Base-by-base conservation (phyloP, 2,888 invertebrate species). In the Cantharis lateralis region DNA sequence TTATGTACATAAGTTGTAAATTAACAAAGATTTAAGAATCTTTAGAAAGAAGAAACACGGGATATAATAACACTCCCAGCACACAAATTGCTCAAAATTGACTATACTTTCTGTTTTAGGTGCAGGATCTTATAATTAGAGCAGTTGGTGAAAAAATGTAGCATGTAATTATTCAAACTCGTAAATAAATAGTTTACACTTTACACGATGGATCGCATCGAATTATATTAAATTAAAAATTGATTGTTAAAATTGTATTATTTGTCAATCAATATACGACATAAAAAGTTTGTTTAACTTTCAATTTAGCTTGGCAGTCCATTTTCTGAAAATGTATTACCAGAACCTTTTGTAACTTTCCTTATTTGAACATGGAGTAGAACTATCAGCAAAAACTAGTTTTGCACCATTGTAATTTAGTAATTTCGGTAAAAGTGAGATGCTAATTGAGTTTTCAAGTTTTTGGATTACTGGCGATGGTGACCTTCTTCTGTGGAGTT, bases 41-140 rank as follows among this genome's bases (percentile, higher is more conserved):
- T n/a, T n/a, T n/a, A n/a, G n/a, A n/a, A n/a, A n/a, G n/a, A n/a
- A n/a, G n/a, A 18, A 18, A 18, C 20, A 5, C 20, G 5, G 20
- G 20, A 20, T 26, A 26, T 10, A 26, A 26, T 26, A 26, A 26
- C 2, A 26, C 26, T 10, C 26, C 1, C n/a, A n/a, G n/a, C 10
- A 10, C 2, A 10, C 10, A 10, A 26, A 26, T 1, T 26, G 10
- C 10, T 9, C 10, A 13, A 13, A 48, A 48, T 24, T n/a, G 2
- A 48, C n/a, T 5, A 5, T 48, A n/a, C 2, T 48, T 48, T n/a
- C n/a, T 48, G 2, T 48, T 78, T 61, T 61, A 78, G 78, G 75
- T 78, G 13, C 75, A 75, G 9, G 78, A 78, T 61, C 61, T 78
- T 61, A 64, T 78, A 26, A 75, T 78, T 16, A 48, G 75, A 63